A percentile compares a stretch with the other conserved stretches of the same genome.
These are phyloP conservation scores for Drosophila eugracilis DNA, from an alignment of 1,140 invertebrate genomes.

Conservation along the genomic window DNA sequence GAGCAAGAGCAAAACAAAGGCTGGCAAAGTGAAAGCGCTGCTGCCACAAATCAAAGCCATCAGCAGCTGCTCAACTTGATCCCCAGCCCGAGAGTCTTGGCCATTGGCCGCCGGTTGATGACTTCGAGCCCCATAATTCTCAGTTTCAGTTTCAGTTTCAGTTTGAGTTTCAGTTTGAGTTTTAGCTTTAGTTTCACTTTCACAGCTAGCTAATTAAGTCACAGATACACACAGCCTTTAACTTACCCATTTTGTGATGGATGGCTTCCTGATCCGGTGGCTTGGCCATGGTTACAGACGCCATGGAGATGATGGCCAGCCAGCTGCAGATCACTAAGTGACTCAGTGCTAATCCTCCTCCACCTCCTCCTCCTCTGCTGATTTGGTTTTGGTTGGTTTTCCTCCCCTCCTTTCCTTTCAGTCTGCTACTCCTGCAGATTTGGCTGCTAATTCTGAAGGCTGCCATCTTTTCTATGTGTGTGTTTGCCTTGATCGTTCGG, in stretches of 20 bases:
- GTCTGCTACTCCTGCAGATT: conserved; percentile 7
- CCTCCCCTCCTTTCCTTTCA: not conserved
- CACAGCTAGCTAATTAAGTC: conserved; percentile 61
- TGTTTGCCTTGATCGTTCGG: not conserved
- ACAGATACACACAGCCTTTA: conserved; percentile 1
- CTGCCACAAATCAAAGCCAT: conserved; percentile 68
- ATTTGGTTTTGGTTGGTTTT: not conserved
- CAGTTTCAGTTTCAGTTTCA: conserved; percentile 45
- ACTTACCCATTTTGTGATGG: conserved; percentile 58
- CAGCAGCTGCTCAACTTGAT: conserved; percentile 18
- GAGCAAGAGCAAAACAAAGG: conserved; percentile 13
- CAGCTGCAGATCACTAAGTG: conserved; percentile 16
- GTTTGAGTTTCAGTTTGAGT: conserved; percentile 38
- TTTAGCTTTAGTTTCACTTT: conserved; percentile 57
- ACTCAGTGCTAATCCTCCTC: conserved; percentile 22
- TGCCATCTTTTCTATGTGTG: not conserved
- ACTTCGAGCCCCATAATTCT: conserved; percentile 55
- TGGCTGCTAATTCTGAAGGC: conserved; percentile 3
- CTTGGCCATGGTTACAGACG: conserved; percentile 48
- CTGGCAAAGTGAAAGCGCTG: conserved; percentile 71
- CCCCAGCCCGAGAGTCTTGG: conserved; percentile 12
- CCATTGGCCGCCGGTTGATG: conserved; percentile 37
- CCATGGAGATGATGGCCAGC: conserved; percentile 25
- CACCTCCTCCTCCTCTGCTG: no score
- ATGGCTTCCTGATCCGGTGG: conserved; percentile 58